Conservation (phyloP, 2,888 invertebrate genomes). For the Apamea anceps region DNA sequence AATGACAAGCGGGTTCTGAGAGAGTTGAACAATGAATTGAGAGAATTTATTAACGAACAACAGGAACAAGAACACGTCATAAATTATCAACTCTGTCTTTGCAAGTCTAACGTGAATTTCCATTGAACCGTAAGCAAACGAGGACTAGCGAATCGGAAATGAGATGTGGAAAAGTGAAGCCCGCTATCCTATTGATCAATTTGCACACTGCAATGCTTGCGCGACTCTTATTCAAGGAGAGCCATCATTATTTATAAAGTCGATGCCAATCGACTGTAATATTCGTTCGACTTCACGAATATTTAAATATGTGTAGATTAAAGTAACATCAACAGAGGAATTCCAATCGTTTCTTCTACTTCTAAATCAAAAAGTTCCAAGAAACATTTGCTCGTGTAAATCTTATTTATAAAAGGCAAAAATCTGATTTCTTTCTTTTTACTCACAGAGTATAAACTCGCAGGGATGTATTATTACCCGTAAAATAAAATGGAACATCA, state of each 20-base stretch:
- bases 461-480: conserved; percentile 28
- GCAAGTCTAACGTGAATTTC: background rate
- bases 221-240: background rate
- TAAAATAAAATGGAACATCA: conserved; percentile 37
- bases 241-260: background rate
- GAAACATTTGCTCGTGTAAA: conserved; percentile 30
- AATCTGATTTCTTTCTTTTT: conserved; percentile 35
- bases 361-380: conserved; percentile 6
- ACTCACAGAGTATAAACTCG: conserved; percentile 11
- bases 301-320: background rate
- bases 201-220: conserved; percentile 1
- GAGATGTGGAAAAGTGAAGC: background rate
- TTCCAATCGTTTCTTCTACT: background rate
- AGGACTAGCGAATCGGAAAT: background rate
- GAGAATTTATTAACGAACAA: conserved; percentile 9
- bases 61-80: background rate
- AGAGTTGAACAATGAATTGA: conserved; percentile 23
- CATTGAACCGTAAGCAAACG: background rate
- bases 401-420: conserved; percentile 46
- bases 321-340: background rate
- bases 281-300: background rate
- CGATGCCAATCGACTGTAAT: background rate
- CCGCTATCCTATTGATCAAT: background rate
- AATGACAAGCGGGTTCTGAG: conserved; percentile 27
- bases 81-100: background rate